Base-by-base conservation (phyloP, 2,888 invertebrate species). In the Caenorhabditis sinica region DNA sequence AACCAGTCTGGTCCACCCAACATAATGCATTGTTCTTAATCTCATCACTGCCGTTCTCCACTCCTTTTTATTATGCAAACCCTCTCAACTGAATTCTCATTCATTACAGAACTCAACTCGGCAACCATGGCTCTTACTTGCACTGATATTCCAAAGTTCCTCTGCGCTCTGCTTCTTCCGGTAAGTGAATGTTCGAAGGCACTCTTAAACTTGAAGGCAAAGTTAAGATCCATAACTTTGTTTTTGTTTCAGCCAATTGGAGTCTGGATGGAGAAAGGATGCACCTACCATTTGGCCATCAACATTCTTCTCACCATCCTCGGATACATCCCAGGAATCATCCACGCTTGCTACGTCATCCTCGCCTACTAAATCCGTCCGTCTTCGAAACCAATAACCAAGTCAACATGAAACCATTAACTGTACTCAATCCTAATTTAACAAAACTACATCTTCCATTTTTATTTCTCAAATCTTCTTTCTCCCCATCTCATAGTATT, bases 281-380 rank as follows among this genome's bases (percentile, higher is more conserved):
- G 89, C 83, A 82, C 76, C 58, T 87, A 86, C 72, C 87, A 90
- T 49, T 69, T 90, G 74, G 87, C 87, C 25, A 90, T 90, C 82
- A 82, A 81, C 83, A 89, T 89, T 66, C 86, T 90, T 23, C 87
- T 90, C 72, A 90, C 90, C 25, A 82, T 90, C 11, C 88, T 90
- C 61, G 90, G 90, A 61, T 90, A 88, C 82, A 89, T 90, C 66
- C 90, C 90, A n/a, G 90, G 90, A 61, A 86, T 89, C 72, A 89
- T 89, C 66, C 82, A 89, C 81, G 89, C 89, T 45, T 85, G 86
- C 77, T 88, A 88, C 79, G 82, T 89, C 80, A 89, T 89, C 56
- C 69, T 84, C 25, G 86, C 80, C 53, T 87, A 84, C 58, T 85
- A 83, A 81, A 58, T 36, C 15, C 49, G n/a, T 49, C 43, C 40